phyloP scores from a whole-genome alignment of 2,888 invertebrate genomes.

The Meiosimyza platycephala region DNA sequence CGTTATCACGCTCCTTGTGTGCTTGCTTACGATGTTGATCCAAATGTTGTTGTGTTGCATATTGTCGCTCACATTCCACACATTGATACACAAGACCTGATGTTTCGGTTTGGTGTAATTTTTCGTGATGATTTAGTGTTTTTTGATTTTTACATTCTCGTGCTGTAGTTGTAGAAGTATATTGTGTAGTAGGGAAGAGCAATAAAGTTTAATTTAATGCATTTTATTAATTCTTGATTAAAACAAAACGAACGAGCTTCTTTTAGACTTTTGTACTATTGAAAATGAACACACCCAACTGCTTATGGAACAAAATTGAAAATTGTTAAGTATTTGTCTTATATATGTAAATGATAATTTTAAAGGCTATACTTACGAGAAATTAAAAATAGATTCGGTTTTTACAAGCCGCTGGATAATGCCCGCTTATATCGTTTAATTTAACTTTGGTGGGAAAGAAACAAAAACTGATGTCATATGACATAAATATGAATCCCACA shows the following conservation, averaged over 20 bases:
- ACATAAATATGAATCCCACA: neutral
- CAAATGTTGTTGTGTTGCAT: conserved; percentile 44
- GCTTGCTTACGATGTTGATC: conserved; percentile 48
- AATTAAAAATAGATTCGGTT: too few relatives aligned
- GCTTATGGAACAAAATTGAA: conserved; percentile 22
- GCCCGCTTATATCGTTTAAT: too few relatives aligned
- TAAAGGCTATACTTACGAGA: conserved; percentile 21
- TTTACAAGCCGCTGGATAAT: too few relatives aligned
- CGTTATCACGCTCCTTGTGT: conserved; percentile 48
- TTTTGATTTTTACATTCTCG: conserved; percentile 49
- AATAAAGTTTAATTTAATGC: neutral
- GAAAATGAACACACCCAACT: neutral
- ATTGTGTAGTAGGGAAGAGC: neutral
- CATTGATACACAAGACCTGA: conserved; percentile 43
- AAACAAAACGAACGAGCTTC: conserved; percentile 39
- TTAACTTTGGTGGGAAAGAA: too few relatives aligned
- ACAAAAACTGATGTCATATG: neutral
- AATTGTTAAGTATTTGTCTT: neutral
- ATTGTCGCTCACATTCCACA: conserved; percentile 46
- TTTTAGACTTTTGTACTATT: conserved; percentile 12
- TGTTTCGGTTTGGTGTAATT: conserved; percentile 41
- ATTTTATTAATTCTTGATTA: neutral
- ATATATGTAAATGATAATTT: neutral
- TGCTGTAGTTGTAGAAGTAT: conserved; percentile 37
- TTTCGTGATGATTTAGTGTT: conserved; percentile 46